phyloP scores from a whole-genome alignment of 2,888 invertebrate genomes.

The Seira sanloemensis region DNA sequence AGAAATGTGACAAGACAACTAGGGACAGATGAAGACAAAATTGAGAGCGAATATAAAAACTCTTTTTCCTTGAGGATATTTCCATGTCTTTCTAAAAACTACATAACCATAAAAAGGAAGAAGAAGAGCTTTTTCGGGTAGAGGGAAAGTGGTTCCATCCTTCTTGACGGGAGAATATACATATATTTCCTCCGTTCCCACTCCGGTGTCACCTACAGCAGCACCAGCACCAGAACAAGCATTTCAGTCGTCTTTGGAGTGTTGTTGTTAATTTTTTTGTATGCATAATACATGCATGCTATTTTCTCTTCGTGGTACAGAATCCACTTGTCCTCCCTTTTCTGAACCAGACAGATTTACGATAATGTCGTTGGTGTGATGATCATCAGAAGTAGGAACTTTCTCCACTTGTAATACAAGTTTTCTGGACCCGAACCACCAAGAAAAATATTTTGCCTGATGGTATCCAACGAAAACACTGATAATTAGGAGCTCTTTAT shows the following conservation, averaged over 20 bases:
- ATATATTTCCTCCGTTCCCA: too few relatives aligned
- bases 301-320: slow-evolving; percentile 27
- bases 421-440: neutral
- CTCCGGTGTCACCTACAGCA: neutral
- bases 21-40: neutral
- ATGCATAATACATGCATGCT: slow-evolving; percentile 42
- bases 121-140: neutral
- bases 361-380: slow-evolving; percentile 35
- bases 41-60: neutral
- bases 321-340: neutral
- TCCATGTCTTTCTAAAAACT: neutral
- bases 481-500: slow-evolving; percentile 40
- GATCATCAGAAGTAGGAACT: neutral
- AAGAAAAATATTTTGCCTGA: slow-evolving; percentile 1
- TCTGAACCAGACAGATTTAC: slow-evolving; percentile 52
- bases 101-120: neutral
- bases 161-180: too few relatives aligned
- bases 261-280: slow-evolving; percentile 40
- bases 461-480: slow-evolving; percentile 24
- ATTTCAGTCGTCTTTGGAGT: neutral
- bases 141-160: neutral
- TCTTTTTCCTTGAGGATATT: neutral
- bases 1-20: neutral
- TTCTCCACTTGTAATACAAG: neutral
- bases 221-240: neutral